Percentiles rank a stretch among this genome's conserved stretches.
Evolutionary conservation across 2,888 invertebrate genomes (phyloP).

Genomic region (Acleris literana): DNA sequence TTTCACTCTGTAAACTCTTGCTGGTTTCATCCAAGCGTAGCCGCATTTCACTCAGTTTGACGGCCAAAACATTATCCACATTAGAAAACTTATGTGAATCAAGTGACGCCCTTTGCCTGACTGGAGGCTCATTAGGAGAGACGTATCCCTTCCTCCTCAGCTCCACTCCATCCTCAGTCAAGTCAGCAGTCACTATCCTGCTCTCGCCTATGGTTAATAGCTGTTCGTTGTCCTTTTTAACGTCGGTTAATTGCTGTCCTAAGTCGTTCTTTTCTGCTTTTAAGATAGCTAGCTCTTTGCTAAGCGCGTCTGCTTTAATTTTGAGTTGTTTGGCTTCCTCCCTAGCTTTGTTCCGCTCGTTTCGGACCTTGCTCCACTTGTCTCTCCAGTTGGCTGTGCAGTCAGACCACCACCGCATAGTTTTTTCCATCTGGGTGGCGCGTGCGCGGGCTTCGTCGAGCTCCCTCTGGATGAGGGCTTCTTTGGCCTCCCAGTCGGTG

Average conservation of each 20-base stretch:
- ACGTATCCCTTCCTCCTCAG: slow-evolving; percentile 65
- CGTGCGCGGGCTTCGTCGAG: slow-evolving; percentile 96
- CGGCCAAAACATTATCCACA: slow-evolving; percentile 71
- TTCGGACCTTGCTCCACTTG: slow-evolving; percentile 95
- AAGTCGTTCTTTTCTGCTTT: slow-evolving; percentile 92
- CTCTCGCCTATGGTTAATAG: slow-evolving; percentile 83
- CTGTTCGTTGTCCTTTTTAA: slow-evolving; percentile 92
- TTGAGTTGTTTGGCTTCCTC: slow-evolving; percentile 94
- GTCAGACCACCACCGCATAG: slow-evolving; percentile 98
- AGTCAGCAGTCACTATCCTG: slow-evolving; percentile 68
- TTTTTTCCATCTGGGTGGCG: slow-evolving; percentile 97
- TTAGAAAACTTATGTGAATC: slow-evolving; percentile 78
- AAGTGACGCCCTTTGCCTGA: slow-evolving; percentile 70
- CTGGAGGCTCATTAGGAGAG: slow-evolving; percentile 64
- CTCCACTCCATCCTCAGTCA: slow-evolving; percentile 74
- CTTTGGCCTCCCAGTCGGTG: slow-evolving; percentile 91
- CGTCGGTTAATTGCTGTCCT: slow-evolving; percentile 89
- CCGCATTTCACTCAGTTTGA: slow-evolving; percentile 70
- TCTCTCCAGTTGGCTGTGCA: slow-evolving; percentile 97
- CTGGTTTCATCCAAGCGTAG: slow-evolving; percentile 69
- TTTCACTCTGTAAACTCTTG: slow-evolving; percentile 70
- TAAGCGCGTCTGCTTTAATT: slow-evolving; percentile 89
- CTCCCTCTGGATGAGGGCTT: slow-evolving; percentile 88
- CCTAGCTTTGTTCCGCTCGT: slow-evolving; percentile 95
- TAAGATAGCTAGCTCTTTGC: slow-evolving; percentile 89